A percentile compares a stretch with the other conserved stretches of the same genome.
Evolutionary conservation across 2,797 vertebrate species (phyloP).

Genomic region (Falco cherrug): DNA sequence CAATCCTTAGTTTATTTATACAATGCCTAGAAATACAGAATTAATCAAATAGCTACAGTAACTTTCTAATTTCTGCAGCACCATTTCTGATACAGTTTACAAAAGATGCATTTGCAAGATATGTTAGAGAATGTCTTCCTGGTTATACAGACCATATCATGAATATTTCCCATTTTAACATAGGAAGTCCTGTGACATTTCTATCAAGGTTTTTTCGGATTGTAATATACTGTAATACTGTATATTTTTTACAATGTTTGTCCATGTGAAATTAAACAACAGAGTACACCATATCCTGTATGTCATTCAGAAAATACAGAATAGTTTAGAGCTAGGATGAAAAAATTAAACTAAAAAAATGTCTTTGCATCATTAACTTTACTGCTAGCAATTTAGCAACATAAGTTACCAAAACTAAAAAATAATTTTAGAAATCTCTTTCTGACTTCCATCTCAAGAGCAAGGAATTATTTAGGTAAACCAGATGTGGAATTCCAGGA

Average conservation of each 20-base stretch:
- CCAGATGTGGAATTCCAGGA: background rate
- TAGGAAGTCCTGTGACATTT: background rate
- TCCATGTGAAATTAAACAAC: background rate
- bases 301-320: background rate
- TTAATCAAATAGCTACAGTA: background rate
- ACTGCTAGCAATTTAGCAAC: background rate
- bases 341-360: background rate
- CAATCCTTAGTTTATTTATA: background rate
- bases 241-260: background rate
- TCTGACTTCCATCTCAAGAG: background rate
- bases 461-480: background rate
- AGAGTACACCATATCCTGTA: background rate
- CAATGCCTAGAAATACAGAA: background rate
- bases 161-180: background rate
- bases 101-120: background rate
- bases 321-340: background rate
- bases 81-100: background rate
- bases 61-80: background rate
- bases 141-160: background rate
- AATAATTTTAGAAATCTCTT: background rate
- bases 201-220: background rate
- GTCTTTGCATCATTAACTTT: background rate
- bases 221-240: background rate
- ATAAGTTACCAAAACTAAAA: background rate
- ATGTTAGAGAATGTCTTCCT: background rate